Evolutionary conservation across 2,113 vertebrate genomes (phyloP).

Genomic region (Zosterops borbonicus): DNA sequence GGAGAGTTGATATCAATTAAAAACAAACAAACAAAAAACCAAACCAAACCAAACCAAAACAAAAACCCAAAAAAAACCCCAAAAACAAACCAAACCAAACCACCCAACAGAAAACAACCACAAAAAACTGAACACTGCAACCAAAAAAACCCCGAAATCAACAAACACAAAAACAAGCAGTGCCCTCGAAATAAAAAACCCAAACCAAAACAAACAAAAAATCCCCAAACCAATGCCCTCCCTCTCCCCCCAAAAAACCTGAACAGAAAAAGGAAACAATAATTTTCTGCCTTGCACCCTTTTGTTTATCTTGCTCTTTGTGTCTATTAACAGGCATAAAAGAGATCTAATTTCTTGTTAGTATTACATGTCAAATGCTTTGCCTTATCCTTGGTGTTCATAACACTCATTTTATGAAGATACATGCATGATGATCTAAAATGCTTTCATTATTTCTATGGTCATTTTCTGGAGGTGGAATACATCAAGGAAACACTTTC

Average conservation of each 20-base stretch:
- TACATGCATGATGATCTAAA: not conserved
- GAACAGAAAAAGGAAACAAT: not conserved
- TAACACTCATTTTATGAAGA: not conserved
- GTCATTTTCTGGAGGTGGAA: not conserved
- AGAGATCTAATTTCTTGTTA: not conserved
- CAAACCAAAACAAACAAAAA: not conserved
- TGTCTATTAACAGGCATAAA: not conserved
- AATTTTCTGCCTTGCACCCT: accelerated
- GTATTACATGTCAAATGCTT: not conserved
- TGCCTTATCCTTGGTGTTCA: not conserved
- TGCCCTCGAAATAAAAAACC: not conserved
- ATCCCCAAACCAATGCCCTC: accelerated
- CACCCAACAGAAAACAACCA: not conserved
- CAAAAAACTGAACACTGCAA: not conserved
- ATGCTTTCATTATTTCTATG: not conserved
- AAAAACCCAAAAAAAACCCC: not conserved
- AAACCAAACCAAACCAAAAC: not conserved
- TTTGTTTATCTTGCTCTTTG: not conserved
- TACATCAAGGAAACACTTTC: not conserved
- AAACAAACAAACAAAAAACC: not conserved
- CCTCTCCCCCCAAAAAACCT: accelerated
- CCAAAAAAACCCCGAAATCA: not conserved
- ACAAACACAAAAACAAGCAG: not conserved
- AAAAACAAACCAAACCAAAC: not conserved
- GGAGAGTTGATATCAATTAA: not conserved